Base-by-base conservation (phyloP, 2,797 vertebrate species). In the Melanotaenia trifasciata region DNA sequence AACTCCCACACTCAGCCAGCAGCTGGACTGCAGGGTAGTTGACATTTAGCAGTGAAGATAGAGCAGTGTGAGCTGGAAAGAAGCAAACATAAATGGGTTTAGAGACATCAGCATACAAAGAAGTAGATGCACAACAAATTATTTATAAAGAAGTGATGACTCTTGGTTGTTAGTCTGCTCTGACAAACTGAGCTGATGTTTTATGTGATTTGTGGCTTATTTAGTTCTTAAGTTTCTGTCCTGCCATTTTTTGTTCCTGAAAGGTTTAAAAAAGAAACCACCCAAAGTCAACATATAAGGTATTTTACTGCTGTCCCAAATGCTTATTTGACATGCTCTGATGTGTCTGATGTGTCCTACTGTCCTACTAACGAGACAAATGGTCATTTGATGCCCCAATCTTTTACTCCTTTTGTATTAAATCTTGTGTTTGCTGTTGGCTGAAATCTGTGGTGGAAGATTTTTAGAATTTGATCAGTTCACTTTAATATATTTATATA, bases 1-100 rank as follows among this genome's bases (percentile, higher is more conserved):
- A 22, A 57, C 26, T 24, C 74, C 12, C 62, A 60, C 36, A 47
- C 63, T 50, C 47, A 64, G 57, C 62, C 56, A 60, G 70, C 76
- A 60, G 69, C 84, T 74, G 71, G 81, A 78, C 88, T 54, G 74
- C 75, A 77, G 81, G 78, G 85, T 62, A 40, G 67, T 68, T 91
- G 90, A 90, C 92, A 90, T 91, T 93, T 87, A 84, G 56, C 71
- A 33, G 47, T 36, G 60, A 40, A 80, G 57, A 60, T 7, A 72
- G 73, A 28, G 62, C 51, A 5, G 72, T 69, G 62, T 32, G 69
- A 84, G 79, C 30, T 58, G 58, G 45, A 38, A 47, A 62, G 63
- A 68, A 60, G 54, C 30, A 58, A 61, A 70, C 24, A 74, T 3
- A 7, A 50, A 45, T 16, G 18, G 4, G 43, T 45, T 8, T n/a